Base-by-base conservation (phyloP, 2,113 vertebrate genomes). In the Heterochromis multidens region DNA sequence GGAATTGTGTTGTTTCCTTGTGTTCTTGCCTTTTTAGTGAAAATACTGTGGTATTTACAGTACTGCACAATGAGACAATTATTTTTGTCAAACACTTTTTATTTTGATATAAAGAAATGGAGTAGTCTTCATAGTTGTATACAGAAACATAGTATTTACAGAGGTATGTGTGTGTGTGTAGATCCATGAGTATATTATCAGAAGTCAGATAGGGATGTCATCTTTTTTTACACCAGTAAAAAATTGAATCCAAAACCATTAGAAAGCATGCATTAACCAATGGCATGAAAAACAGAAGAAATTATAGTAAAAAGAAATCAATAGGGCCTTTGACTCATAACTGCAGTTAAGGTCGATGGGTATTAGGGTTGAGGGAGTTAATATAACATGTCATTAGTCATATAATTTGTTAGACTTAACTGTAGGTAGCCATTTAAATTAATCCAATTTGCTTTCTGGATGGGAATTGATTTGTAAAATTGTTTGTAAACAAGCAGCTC, bases 111-210 rank as follows among this genome's bases (percentile, higher is more conserved):
- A 19, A 87, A 82, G 62, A 35, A 13, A 31, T 83, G 25, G 72
- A 70, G 23, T 60, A 81, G 79, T 83, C 11, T 82, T 70, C 77
- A 81, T 80, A 33, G 46, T 62, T 8, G 60, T 77, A 57, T 88
- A 86, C 86, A 89, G 83, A 91, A 83, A 91, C 27, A 21, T 82
- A n/a, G 80, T 85, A 92, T 91, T 91, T 93, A 92, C 89, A 91
- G 82, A 89, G 70, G 88, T 79, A 29, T 84, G 37, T 74, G 62
- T 90, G 72, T 79, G 77, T 82, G 43, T 21, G 78, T 79, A 49
- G 16, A 86, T 83, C 72, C 61, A 82, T 54, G 27, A 74, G 46
- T 54, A 31, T 54, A 54, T 31, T 52, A 52, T 74, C 52, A 8
- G 43, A 74, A 31, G 46, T 74, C 40, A 49, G 65, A 78, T 59